Evolutionary conservation across 2,888 invertebrate species (phyloP), one percentile per base, ranked within the genome.

Genomic region (Cotesia congregata): DNA sequence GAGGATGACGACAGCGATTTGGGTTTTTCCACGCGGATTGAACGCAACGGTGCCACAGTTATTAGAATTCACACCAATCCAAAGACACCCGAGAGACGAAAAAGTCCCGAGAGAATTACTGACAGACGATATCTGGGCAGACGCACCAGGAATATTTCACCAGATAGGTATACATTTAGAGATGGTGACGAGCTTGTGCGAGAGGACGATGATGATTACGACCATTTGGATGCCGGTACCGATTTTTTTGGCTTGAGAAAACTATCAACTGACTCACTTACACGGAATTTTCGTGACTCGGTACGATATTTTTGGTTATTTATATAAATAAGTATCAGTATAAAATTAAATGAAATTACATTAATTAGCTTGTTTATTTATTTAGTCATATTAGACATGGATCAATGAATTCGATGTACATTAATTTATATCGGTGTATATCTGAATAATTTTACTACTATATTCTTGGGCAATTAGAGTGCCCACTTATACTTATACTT

Each of bases 41-140:
- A 86, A 64, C 80, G 83, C 12, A 86, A 87, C 74, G 86, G 86
- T 7, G 81, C 83, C n/a, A 87, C 86, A 60, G 83, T 86, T 17
- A 84, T 87, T 74, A 83, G 83, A 77, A 87, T 87, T 75, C 80
- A 85, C 6, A 81, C 82, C 2, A 82, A 81, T 68, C 81, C 83
- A 4, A 82, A 83, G 64, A 81, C 79, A 71, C 78, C 82, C 5
- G 76, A 65, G 17, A 20, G 65, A 3, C 12, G 20, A 12, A 65
- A 65, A 20, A 65, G 12, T 38, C 38, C 78, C 0, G 77, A 68
- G 39, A 81, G 15, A 78, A 40, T 62, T 17, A 30, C 20, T 59
- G 76, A 41, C 60, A 20, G 74, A 74, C 69, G 61, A 72, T 67
- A 69, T 38, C 9, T 74, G 38, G n/a, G 70, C 61, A 71, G 9